Percentiles rank a stretch among this genome's conserved stretches.
These are phyloP conservation scores for Malthinus flaveolus DNA, from an alignment of 2,888 invertebrate species.

Conservation along the genomic window DNA sequence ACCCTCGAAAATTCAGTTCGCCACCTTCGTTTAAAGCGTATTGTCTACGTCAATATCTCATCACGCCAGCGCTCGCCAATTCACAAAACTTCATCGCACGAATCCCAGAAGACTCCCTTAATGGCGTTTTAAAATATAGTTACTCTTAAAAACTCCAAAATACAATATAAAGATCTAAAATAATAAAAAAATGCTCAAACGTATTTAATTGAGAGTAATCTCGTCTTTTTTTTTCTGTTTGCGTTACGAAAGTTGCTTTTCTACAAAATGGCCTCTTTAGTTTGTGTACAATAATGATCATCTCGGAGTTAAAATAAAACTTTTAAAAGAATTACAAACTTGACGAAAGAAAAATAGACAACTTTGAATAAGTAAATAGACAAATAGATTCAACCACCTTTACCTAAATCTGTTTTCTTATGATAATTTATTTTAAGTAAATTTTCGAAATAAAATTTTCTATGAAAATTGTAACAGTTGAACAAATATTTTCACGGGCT, in stretches of 20 bases:
- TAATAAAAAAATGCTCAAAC: slow-evolving; percentile 17
- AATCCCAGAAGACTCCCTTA: slow-evolving; percentile 30
- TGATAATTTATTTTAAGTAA: slow-evolving; percentile 7
- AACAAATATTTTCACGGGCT: no score
- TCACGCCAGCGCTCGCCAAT: slow-evolving; percentile 35
- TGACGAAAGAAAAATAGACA: slow-evolving; percentile 13
- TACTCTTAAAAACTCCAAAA: slow-evolving; percentile 21
- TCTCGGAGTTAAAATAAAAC: slow-evolving; percentile 10
- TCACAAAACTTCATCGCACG: slow-evolving; percentile 34
- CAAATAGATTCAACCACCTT: slow-evolving; percentile 3
- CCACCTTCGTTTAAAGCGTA: slow-evolving; percentile 34
- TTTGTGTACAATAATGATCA: slow-evolving; percentile 17
- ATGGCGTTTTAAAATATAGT: slow-evolving; percentile 29
- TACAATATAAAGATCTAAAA: slow-evolving; percentile 26
- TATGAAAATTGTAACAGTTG: neutral
- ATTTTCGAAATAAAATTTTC: neutral
- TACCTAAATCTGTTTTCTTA: slow-evolving; percentile 14
- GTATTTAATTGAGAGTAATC: slow-evolving; percentile 24
- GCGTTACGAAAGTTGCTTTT: slow-evolving; percentile 21
- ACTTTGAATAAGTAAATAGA: slow-evolving; percentile 14
- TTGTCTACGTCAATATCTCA: slow-evolving; percentile 37
- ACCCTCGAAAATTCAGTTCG: slow-evolving; percentile 25
- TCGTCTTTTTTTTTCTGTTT: slow-evolving; percentile 15
- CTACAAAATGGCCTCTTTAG: slow-evolving; percentile 12
- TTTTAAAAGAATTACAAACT: neutral